A percentile compares a stretch with the other conserved stretches of the same genome.
These are phyloP conservation scores for Mus pahari DNA, from an alignment of 2,113 vertebrate genomes.

Conservation along the genomic window DNA sequence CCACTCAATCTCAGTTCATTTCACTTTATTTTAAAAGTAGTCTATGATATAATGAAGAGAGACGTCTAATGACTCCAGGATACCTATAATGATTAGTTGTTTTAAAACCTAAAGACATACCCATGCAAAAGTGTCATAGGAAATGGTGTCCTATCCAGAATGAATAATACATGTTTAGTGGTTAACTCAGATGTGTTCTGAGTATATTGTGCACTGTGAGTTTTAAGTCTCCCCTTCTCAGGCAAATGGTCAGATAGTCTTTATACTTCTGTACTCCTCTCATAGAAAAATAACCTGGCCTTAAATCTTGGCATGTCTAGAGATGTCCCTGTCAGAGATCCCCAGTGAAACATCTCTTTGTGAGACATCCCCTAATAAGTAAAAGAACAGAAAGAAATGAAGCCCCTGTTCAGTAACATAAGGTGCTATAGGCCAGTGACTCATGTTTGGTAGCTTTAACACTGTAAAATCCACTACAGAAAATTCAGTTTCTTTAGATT, in stretches of 20 bases:
- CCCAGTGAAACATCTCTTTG: background rate
- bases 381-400: background rate
- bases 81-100: too few species aligned
- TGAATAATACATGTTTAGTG: accelerated
- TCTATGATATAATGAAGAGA: background rate
- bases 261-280: background rate
- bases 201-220: accelerated
- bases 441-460: background rate
- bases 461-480: accelerated
- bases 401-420: background rate
- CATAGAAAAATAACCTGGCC: background rate
- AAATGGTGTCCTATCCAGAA: background rate
- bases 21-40: conserved; percentile 3
- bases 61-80: background rate
- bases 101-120: background rate
- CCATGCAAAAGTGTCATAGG: background rate
- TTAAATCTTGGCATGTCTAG: background rate
- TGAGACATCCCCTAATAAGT: background rate
- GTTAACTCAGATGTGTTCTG: background rate
- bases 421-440: background rate
- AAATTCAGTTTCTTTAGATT: background rate
- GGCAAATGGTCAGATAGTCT: background rate
- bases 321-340: background rate
- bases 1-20: background rate
- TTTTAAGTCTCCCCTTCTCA: background rate